These are phyloP conservation scores for Micromys minutus DNA, from an alignment of 2,113 vertebrate species.

Conservation along the genomic window DNA sequence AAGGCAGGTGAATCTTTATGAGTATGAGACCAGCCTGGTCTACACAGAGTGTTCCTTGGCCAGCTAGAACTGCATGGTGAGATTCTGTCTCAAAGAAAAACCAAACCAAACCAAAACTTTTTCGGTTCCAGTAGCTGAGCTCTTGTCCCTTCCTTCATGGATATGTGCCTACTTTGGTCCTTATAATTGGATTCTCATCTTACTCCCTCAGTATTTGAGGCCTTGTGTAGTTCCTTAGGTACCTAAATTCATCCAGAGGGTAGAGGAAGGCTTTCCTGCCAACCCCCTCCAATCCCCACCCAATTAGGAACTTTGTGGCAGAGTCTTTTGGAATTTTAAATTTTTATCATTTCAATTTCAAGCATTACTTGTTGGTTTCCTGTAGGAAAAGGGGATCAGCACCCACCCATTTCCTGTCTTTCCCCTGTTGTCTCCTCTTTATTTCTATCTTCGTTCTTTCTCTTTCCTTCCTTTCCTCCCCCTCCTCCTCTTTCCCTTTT, in stretches of 20 bases:
- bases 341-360: conserved; percentile 28
- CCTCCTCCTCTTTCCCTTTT: background rate
- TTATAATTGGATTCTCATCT: background rate
- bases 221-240: background rate
- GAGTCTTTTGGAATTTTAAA: conserved; percentile 27
- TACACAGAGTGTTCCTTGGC: background rate
- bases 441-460: background rate
- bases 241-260: conserved; percentile 5
- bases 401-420: conserved; percentile 35
- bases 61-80: background rate
- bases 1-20: background rate
- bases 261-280: background rate
- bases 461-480: too few relatives aligned
- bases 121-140: background rate
- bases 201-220: conserved; percentile 2
- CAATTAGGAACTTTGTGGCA: background rate
- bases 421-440: background rate
- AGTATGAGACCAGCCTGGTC: background rate
- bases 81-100: background rate
- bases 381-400: conserved; percentile 23
- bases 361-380: background rate
- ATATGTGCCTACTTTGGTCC: background rate
- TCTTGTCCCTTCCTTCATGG: background rate
- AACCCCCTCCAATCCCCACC: background rate
- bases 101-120: background rate